Conservation (phyloP, 2,797 vertebrate species). For the Staurois parvus region DNA sequence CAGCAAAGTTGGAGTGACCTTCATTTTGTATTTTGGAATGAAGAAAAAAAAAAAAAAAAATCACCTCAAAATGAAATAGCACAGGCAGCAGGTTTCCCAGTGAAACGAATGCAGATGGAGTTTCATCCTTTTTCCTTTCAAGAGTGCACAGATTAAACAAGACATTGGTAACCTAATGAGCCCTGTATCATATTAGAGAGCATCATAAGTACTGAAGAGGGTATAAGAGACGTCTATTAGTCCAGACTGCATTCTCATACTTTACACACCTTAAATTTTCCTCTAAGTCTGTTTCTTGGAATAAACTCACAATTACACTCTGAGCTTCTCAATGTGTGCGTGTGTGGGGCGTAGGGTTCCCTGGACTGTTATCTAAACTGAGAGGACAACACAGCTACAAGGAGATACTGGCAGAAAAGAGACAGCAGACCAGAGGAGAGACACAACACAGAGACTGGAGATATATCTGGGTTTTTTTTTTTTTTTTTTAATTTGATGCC, state of each 20-base stretch:
- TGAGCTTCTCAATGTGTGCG: slow-evolving; percentile 30
- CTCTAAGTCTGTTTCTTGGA: slow-evolving; percentile 52
- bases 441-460: neutral
- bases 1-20: neutral
- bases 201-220: neutral
- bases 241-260: neutral
- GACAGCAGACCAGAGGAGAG: slow-evolving; percentile 8
- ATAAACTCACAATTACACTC: slow-evolving; percentile 17
- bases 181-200: neutral
- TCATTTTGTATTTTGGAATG: neutral
- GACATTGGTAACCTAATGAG: slow-evolving; percentile 5
- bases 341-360: slow-evolving; percentile 52
- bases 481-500: neutral
- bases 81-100: neutral
- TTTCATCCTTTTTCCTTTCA: neutral
- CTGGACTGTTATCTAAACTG: slow-evolving; percentile 48
- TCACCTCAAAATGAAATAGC: neutral
- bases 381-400: slow-evolving; percentile 54
- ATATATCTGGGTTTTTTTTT: neutral
- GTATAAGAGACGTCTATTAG: neutral
- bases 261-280: slow-evolving; percentile 23
- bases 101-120: neutral
- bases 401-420: slow-evolving; percentile 47
- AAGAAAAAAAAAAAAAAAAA: neutral
- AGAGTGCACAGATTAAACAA: neutral